Evolutionary conservation across 2,113 vertebrate genomes (phyloP), one percentile per base, ranked within the genome.

Genomic region (Gavia stellata): DNA sequence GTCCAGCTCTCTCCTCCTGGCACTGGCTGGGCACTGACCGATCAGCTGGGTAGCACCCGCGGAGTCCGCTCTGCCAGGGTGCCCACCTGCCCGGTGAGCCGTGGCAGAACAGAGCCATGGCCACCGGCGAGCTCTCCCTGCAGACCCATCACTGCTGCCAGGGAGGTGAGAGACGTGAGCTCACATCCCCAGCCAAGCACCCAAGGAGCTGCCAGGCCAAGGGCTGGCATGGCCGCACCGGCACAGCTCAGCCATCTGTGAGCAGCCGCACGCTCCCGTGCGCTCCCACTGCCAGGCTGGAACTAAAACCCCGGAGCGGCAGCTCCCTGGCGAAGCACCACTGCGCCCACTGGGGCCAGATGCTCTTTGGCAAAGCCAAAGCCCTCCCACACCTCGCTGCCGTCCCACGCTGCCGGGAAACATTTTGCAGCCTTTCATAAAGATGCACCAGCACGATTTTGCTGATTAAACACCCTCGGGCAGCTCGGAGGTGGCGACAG

Each of bases 211-310:
- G 63, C 42, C 72, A 62, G 47, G 58, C 62, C 42, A 29, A 44
- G 20, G 20, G 36, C n/a, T 6, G 1, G 13, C 49, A 55, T 0
- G 0, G 14, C n/a, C 0, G 1, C 3, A 1, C 44, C 1, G 2
- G 81, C 61, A 83, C 62, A 38, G 66, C 71, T 85, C 0, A 0
- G 29, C 67, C 62, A 38, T 3, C 52, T 40, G 58, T 2, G 6
- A 73, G 63, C 47, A 58, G 63, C 23, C 7, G 23, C 40, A 23
- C 1, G 6, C 31, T 73, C 42, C 71, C 5, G 5, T 0, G 0
- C 3, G 24, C 68, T 88, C 53, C 61, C 28, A 9, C 53, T 52
- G 44, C 74, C 3, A 1, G 28, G 34, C 67, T 83, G 58, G 66
- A 52, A 81, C 79, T 13, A 38, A 45, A 33, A 2, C 0, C 34